Evolutionary conservation across 2,113 vertebrate species (phyloP), one percentile per base, ranked within the genome.

Genomic region (Rhabdornis inornatus): DNA sequence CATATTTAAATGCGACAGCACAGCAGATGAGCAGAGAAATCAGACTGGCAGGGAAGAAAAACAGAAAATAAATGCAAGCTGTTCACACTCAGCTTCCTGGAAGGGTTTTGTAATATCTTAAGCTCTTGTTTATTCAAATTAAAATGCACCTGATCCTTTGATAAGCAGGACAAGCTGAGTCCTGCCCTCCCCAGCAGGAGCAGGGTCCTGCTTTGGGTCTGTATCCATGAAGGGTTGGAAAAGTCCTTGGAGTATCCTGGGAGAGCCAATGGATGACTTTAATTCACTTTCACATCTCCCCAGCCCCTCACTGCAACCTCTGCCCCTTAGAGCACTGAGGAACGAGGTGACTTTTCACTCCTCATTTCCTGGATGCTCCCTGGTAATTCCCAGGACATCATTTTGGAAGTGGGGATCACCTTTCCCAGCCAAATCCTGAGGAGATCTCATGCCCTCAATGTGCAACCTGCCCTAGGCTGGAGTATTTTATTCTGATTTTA

Each of bases 391-490:
- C 18, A 42, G 18, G 35, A n/a, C 1, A 3, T 6, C 31, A 1
- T 57, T 84, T 69, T 28, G 30, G 60, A 42, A 63, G 5, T 28
- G 25, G 8, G 75, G 15, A 17, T 31, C 27, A 13, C 31, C 13
- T 79, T 49, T 60, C 44, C 7, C 44, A 39, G 35, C 25, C 69
- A n/a, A 72, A 81, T 11, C 42, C 59, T 2, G 19, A 37, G 63
- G 12, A 47, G 9, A 2, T 1, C 1, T 1, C 9, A 0, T 0
- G 0, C 8, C 12, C 53, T 63, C 21, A 10, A 3, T 3, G 33
- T 7, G 12, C 33, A 37, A 9, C 20, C 44, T 33, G 19, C 19
- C 25, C 35, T 14, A 4, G 15, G 4, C 22, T 27, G 68, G 22
- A 56, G 12, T 7, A 7, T 30, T 74, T 77, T 2, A 18, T 24